Evolutionary conservation across 2,888 invertebrate species (phyloP), one percentile per base, ranked within the genome.

Genomic region (Dusona sp.): DNA sequence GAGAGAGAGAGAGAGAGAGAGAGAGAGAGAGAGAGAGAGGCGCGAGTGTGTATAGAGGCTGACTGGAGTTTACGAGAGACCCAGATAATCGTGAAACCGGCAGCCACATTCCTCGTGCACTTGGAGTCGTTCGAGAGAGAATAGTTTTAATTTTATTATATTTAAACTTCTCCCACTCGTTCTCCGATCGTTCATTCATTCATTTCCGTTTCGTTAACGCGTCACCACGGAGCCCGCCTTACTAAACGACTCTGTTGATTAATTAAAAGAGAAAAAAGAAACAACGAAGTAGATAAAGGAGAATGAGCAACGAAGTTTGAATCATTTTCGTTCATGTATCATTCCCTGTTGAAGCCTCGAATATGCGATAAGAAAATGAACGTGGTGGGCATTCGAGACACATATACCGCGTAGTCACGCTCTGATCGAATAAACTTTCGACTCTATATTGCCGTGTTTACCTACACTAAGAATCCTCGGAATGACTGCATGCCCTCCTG

Each of bases 61-160:
- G 75, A 65, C 25, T 74, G 67, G 36, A 75, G 81, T 79, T 54
- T 84, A 81, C 85, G 87, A 86, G 84, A 83, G 92, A 92, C 92
- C 91, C 92, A 92, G 90, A 91, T 93, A 91, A 92, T 92, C 91
- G 90, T 88, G 91, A 92, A 92, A 92, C 92, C 90, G 88, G 90
- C 91, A 92, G 90, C 92, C 91, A 90, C 92, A 93, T 93, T 92
- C 93, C 92, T 91, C 88, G 87, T 91, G 89, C 87, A 89, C 89
- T 90, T 89, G 84, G 64, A 75, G 57, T n/a, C 79, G 77, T 83
- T 48, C 77, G 75, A 83, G 82, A 79, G 68, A 79, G 68, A 82
- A 82, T 75, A 51, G 77, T 51, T 64, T 87, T 29, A 22, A 83
- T 68, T 86, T 79, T 51, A 67, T 82, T 80, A 38, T 72, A 54